A percentile compares a stretch with the other conserved stretches of the same genome.
phyloP scores from a whole-genome alignment of 2,113 vertebrate species.

The Cyprinodon tularosa region DNA sequence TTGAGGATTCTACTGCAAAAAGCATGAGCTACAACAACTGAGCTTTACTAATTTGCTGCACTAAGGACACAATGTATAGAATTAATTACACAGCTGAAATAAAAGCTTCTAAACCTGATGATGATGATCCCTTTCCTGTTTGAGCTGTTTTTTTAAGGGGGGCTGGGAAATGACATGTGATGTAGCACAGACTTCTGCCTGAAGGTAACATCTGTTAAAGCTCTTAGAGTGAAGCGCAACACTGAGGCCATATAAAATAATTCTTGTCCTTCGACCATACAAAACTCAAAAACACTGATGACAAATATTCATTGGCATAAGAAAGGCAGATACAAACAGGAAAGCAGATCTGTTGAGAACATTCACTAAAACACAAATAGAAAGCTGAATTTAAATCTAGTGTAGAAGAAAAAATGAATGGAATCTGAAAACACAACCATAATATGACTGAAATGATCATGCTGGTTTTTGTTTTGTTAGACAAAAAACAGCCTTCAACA shows the following conservation, averaged over 20 bases:
- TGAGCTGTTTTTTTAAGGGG: conserved; percentile 1
- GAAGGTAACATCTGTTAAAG: conserved; percentile 23
- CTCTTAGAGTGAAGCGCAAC: conserved; percentile 25
- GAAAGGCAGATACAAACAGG: conserved; percentile 18
- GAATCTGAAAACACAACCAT: conserved; percentile 29
- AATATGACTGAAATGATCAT: background rate
- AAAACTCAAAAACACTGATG: conserved; percentile 1
- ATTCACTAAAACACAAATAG: background rate
- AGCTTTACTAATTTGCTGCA: too few species aligned
- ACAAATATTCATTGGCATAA: conserved; percentile 6
- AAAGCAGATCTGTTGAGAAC: conserved; percentile 5
- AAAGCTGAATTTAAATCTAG: conserved; percentile 13
- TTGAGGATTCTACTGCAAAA: too few species aligned
- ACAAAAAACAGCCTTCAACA: too few species aligned
- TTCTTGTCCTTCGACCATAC: background rate
- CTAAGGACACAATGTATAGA: background rate
- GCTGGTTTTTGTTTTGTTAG: too few species aligned
- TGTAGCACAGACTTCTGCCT: conserved; percentile 15
- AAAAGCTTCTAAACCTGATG: background rate
- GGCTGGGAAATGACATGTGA: conserved; percentile 10
- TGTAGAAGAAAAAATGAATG: conserved; percentile 10
- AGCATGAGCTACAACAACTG: too few species aligned
- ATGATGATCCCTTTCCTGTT: background rate
- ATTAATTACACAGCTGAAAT: background rate
- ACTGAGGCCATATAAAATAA: conserved; percentile 23